phyloP scores from a whole-genome alignment of 1,140 invertebrate genomes.

The Potamilus streckersoni region DNA sequence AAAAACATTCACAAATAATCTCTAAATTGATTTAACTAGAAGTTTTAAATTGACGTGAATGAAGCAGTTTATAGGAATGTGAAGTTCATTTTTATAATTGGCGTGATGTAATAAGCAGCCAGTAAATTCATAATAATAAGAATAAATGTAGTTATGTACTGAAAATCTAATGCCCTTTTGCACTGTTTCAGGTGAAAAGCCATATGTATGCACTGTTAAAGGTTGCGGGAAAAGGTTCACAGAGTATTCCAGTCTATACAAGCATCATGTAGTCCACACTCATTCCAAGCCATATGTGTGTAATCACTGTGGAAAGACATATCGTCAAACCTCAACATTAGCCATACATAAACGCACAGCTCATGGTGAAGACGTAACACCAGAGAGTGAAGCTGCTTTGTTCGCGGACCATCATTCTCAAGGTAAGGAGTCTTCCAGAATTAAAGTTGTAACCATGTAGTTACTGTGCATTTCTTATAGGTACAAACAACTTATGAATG shows the following conservation, averaged over 20 bases:
- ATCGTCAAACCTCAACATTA: slow-evolving; percentile 75
- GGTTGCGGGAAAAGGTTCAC: slow-evolving; percentile 79
- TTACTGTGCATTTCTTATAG: too few species aligned
- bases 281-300: slow-evolving; percentile 75
- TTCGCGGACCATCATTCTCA: slow-evolving; percentile 19
- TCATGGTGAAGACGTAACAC: slow-evolving; percentile 59
- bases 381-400: slow-evolving; percentile 44
- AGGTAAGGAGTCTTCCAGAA: neutral
- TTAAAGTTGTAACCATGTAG: too few species aligned
- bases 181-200: slow-evolving; percentile 66
- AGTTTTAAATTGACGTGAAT: too few species aligned
- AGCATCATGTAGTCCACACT: slow-evolving; percentile 79
- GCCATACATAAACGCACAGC: slow-evolving; percentile 74
- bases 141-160: too few species aligned
- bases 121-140: too few species aligned
- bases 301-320: slow-evolving; percentile 73
- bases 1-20: too few species aligned
- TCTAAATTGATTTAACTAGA: too few species aligned
- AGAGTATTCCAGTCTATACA: slow-evolving; percentile 81
- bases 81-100: too few species aligned
- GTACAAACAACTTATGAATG: too few species aligned
- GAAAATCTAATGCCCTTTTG: slow-evolving; percentile 1
- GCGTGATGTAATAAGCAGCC: too few species aligned
- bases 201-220: slow-evolving; percentile 69
- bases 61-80: too few species aligned